Base-by-base conservation (phyloP, 2,888 invertebrate species). In the Atethmia centrago region DNA sequence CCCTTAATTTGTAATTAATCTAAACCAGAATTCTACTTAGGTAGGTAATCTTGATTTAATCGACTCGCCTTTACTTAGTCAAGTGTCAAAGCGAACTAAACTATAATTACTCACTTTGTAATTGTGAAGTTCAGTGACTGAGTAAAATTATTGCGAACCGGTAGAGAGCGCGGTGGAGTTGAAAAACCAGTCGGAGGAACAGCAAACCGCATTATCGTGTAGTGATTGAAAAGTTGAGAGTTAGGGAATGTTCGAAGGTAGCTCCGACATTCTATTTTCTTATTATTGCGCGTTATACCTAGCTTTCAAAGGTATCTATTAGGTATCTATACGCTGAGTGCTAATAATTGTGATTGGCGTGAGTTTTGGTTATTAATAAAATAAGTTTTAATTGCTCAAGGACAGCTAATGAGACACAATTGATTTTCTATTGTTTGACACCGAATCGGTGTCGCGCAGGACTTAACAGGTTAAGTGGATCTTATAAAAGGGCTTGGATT, bases 181-280 rank as follows among this genome's bases (percentile, higher is more conserved):
- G 76, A 78, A 77, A 84, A 74, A 83, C 74, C 68, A 74, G 77
- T 73, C 14, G 40, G 70, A 67, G 58, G 59, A 61, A 67, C 51
- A 73, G 49, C 67, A 71, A 84, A 75, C 79, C 77, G 55, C 77
- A 68, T 84, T 84, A 83, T 70, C 74, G 71, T 69, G 77, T 73
- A 76, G 73, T 82, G 82, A 86, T 86, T 86, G 85, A 83, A 80
- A 85, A 84, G 83, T 86, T 85, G 40, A n/a, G 61, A 73, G 63
- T 70, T 66, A 14, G 5, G 47, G 58, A 71, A 71, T 71, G 68
- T 71, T 72, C 2, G 56, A 62, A 70, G 31, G 80, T 59, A 70
- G 40, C 56, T 70, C 36, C 45, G 36, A 63, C 64, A 71, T 61
- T 71, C 51, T n/a, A 78, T 69, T 72, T 84, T 78, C 74, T 71